Evolutionary conservation across 2,113 vertebrate species (phyloP), one percentile per base, ranked within the genome.

Genomic region (Tetraodon nigroviridis): DNA sequence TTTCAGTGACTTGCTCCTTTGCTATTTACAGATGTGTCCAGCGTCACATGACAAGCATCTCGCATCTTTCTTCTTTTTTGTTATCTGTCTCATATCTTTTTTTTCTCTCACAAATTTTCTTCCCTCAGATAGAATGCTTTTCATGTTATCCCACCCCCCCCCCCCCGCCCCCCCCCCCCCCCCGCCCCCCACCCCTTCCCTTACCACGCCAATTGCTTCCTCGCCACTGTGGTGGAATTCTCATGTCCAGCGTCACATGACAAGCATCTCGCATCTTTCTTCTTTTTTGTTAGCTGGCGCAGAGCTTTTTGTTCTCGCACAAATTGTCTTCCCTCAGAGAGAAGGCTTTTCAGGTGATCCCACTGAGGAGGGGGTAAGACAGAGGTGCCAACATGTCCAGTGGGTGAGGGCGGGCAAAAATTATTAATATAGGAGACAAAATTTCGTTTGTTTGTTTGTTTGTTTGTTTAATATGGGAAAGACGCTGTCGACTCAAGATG

Each of bases 21-120:
- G 86, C 80, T 90, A 90, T 90, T 88, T 90, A 91, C 87, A 91
- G 80, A 69, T 84, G 82, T 81, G 84, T 86, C 80, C 79, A 86
- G 83, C 81, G 77, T 41, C 76, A 69, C 54, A 79, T 79, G 63
- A 45, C 62, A 64, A 61, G 67, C 64, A 78, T 78, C 54, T 63
- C 41, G 75, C 72, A 53, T 62, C 52, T 44, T 71, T 78, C 58
- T 79, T 78, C 53, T 71, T 79, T 84, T 73, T 49, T 69, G 69
- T 32, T 61, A 49, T 72, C 85, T 86, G 84, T 83, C 80, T 85
- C 85, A 82, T 75, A 79, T 71, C 73, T 66, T 81, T 76, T 63
- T 68, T 55, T 82, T 85, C 73, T 83, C 55, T 49, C 80, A 72
- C 74, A 82, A 73, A 76, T 80, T 64, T 54, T 82, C 75, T 84